A percentile compares a stretch with the other conserved stretches of the same genome.
These are phyloP conservation scores for Spatulosminthurus flaviceps DNA, from an alignment of 2,888 invertebrate species.

Conservation along the genomic window DNA sequence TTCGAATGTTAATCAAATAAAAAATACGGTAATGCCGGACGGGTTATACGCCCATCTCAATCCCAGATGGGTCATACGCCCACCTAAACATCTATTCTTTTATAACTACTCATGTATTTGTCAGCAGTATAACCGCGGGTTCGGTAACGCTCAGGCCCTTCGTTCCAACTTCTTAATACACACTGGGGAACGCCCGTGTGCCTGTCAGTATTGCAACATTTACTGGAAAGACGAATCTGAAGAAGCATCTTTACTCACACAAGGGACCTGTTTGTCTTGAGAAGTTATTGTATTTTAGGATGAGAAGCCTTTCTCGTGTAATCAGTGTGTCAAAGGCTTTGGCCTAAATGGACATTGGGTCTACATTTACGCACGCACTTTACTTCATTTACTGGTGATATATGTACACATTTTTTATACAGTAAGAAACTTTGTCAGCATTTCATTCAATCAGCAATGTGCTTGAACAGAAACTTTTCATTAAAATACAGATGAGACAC, in stretches of 20 bases:
- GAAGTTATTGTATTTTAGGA: constrained; percentile 66
- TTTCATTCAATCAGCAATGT: constrained; percentile 74
- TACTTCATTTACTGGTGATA: constrained; percentile 72
- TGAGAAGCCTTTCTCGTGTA: constrained; percentile 71
- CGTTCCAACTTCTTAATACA: constrained; percentile 59
- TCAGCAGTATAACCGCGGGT: constrained; percentile 71
- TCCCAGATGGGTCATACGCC: no score
- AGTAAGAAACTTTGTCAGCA: constrained; percentile 77
- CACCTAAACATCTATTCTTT: no score
- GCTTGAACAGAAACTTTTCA: background rate
- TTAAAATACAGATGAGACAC: constrained; percentile 48
- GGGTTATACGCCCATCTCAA: no score
- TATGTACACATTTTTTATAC: constrained; percentile 76
- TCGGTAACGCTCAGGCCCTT: constrained; percentile 68
- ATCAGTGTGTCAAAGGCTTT: constrained; percentile 73
- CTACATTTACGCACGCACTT: constrained; percentile 71
- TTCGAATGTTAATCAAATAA: no score
- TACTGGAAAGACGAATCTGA: constrained; percentile 74
- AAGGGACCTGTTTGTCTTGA: no score
- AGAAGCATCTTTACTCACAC: constrained; percentile 74
- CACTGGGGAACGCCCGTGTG: constrained; percentile 56
- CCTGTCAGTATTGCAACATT: constrained; percentile 73
- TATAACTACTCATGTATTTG: constrained; percentile 73
- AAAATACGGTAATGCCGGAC: no score
- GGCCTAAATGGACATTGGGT: constrained; percentile 71